Base-by-base conservation (phyloP, 2,797 vertebrate species). In the Pogoniulus pusillus region DNA sequence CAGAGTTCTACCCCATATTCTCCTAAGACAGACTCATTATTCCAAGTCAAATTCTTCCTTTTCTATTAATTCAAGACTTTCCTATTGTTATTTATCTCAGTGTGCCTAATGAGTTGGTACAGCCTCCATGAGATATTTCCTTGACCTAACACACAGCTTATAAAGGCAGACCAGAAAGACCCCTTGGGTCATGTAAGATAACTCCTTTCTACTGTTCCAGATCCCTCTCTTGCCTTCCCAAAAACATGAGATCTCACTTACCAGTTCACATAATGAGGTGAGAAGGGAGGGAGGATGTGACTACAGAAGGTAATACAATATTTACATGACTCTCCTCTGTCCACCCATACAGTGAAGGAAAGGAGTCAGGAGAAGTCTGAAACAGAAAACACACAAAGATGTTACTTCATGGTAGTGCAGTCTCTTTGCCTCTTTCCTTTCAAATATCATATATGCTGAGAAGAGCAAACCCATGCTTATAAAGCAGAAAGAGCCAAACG, bases 371-470 rank as follows among this genome's bases (percentile, higher is more conserved):
- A 20, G 16, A 63, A 43, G 53, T 1, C 53, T 43, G 85, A 2
- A 12, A 35, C 27, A 73, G 43, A 58, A 39, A 51, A 45, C 60
- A 37, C 16, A 43, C n/a, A 6, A 17, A 18, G 30, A 3, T 8
- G 29, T 34, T 43, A 13, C 10, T 66, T n/a, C 49, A 10, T 34
- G 47, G 79, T 15, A 18, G 3, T 0, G 1, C 4, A 9, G 16
- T 27, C 71, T 79, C 37, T n/a, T 69, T 32, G 16, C 27, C 71
- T 79, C 37, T n/a, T 69, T 32, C 32, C 35, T 81, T 62, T n/a
- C 68, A 59, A 51, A 47, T 54, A 15, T 2, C 6, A 8, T 4
- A 24, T 16, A 11, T 20, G 43, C 30, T 9, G 10, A 58, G 64
- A 76, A 16, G 0, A 27, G 16, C 55, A 7, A 13, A 13, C 19